phyloP scores from a whole-genome alignment of 2,113 vertebrate species.

The Mesitornis unicolor region DNA sequence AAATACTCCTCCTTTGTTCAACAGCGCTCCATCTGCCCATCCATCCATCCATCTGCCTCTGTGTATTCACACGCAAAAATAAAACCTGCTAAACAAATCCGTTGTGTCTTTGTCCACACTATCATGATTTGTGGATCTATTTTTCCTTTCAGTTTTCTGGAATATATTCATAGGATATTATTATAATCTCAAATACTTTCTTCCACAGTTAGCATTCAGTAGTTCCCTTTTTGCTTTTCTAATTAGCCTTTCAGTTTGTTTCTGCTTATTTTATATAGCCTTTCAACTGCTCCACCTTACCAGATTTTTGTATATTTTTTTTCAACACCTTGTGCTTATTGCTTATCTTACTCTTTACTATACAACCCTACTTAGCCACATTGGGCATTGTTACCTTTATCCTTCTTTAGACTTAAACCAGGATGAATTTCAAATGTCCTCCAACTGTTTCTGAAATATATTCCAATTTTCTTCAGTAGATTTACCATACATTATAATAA shows the following conservation, averaged over 20 bases:
- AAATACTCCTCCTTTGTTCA: background rate
- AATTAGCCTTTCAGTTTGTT: conserved; percentile 30
- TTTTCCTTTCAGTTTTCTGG: background rate
- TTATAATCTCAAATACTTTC: background rate
- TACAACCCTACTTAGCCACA: conserved; percentile 53
- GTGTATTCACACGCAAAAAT: background rate
- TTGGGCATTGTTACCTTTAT: conserved; percentile 63
- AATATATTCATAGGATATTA: background rate
- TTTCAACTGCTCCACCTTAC: conserved; percentile 28
- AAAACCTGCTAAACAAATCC: conserved; percentile 15
- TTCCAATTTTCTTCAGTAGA: conserved; percentile 63
- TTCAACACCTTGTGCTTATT: conserved; percentile 46
- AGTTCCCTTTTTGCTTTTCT: conserved; percentile 16
- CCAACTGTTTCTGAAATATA: conserved; percentile 64
- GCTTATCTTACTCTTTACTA: conserved; percentile 55
- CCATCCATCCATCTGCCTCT: conserved; percentile 4
- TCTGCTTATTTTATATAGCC: background rate
- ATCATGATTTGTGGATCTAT: background rate
- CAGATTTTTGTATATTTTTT: conserved; percentile 20
- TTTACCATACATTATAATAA: conserved; percentile 57
- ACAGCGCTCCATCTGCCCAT: conserved; percentile 29
- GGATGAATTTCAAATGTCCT: conserved; percentile 63
- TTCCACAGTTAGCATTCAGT: background rate
- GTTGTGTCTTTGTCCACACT: background rate
- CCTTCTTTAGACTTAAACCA: conserved; percentile 64